Base-by-base conservation (phyloP, 1,140 invertebrate genomes). In the Diorhabda sublineata region DNA sequence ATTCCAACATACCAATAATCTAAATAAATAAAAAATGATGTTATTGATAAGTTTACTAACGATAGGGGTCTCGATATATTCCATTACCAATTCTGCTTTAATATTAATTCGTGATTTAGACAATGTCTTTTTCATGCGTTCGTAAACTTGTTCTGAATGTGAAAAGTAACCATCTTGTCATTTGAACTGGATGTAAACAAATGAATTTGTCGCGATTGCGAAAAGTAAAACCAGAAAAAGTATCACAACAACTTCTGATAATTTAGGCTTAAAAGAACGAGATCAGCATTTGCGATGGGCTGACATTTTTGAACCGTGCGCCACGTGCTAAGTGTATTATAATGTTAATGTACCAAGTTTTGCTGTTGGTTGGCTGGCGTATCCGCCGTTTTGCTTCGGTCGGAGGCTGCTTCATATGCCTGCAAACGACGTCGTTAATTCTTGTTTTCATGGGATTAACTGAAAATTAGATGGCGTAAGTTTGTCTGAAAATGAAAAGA, bases 401-500 rank as follows among this genome's bases (percentile, higher is more conserved):
- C 72, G 75, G 71, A 73, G 75, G 68, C 67, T 72, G 72, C 73
- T 79, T 78, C 76, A 78, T 77, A 78, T 77, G 78, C 79, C 77
- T 76, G 77, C 70, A 77, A 81, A 81, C 76, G 77, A 75, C 78
- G 78, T 74, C 79, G 78, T 79, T 81, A 79, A 79, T 81, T 81
- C 79, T 80, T 78, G 78, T 81, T 80, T 80, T 75, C 74, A 71
- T 71, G 76, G 79, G 80, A 80, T 81, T 81, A 81, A 81, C 78
- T 79, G 77, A 77, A 80, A 80, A 81, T 80, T 81, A 81, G 79
- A 80, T 79, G 78, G 75, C 76, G 78, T 68, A 79, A 78, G 75
- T 79, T 79, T 78, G 78, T 77, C 75, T 75, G 73, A 68, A 77
- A 76, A 78, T 77, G 76, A 78, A 78, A 77, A 78, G 77, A 75